phyloP scores from a whole-genome alignment of 2,113 vertebrate genomes.

The Chionis minor region DNA sequence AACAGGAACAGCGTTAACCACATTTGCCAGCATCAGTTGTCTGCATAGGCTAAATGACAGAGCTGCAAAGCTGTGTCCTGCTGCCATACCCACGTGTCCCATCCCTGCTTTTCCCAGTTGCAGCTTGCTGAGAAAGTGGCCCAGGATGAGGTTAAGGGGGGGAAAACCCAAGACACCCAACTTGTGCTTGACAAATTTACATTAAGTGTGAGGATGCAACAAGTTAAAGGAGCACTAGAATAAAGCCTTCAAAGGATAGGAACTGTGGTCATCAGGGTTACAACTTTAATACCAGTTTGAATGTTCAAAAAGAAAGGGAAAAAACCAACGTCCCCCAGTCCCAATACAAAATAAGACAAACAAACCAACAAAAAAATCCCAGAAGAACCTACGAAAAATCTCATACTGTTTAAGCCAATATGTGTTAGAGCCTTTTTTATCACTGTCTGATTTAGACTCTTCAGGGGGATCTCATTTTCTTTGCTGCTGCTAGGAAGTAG shows the following conservation, averaged over 20 bases:
- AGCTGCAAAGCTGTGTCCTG: neutral
- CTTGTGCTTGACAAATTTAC: neutral
- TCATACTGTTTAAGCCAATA: neutral
- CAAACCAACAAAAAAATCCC: neutral
- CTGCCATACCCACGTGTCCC: neutral
- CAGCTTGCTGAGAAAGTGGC: neutral
- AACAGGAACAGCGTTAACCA: neutral
- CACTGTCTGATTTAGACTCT: conserved; percentile 34
- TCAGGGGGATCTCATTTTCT: conserved; percentile 34
- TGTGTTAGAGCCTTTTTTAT: conserved; percentile 12
- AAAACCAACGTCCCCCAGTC: rapidly evolving
- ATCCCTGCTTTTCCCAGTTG: neutral
- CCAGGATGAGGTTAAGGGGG: neutral
- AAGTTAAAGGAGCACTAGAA: neutral
- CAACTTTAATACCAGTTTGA: neutral
- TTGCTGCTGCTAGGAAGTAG: conserved; percentile 31
- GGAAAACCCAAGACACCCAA: neutral
- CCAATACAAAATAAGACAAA: neutral
- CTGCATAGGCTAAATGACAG: neutral
- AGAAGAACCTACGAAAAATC: neutral
- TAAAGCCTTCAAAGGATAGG: neutral
- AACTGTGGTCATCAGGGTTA: neutral
- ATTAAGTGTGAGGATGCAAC: neutral
- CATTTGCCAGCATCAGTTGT: rapidly evolving
- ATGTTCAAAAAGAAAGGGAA: neutral